Percentiles rank a stretch among this genome's conserved stretches.
These are phyloP conservation scores for Uropsilus gracilis DNA, from an alignment of 2,113 vertebrate species.

Conservation along the genomic window DNA sequence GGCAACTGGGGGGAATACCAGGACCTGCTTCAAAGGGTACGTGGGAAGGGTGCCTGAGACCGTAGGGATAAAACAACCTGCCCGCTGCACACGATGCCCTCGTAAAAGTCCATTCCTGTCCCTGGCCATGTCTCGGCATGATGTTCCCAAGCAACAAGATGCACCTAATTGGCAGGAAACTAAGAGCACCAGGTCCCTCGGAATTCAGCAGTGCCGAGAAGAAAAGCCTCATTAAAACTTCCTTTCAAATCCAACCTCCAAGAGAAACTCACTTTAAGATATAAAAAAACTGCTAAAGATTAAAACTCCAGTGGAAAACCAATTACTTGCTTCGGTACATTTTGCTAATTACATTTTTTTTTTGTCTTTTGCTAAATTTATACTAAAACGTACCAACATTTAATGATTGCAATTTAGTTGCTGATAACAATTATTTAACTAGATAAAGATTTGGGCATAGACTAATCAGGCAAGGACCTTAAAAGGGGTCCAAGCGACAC, in stretches of 20 bases:
- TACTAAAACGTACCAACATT: constrained; percentile 75
- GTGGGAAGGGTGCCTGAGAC: not conserved
- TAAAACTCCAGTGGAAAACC: constrained; percentile 64
- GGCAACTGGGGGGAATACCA: fast-evolving
- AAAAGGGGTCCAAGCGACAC: not conserved
- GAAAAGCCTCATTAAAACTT: constrained; percentile 75
- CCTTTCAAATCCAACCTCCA: constrained; percentile 57
- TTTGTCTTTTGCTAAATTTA: constrained; percentile 60
- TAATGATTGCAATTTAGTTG: constrained; percentile 78
- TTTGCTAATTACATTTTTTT: constrained; percentile 80
- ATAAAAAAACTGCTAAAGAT: constrained; percentile 32
- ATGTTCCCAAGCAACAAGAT: constrained; percentile 59
- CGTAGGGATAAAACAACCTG: not conserved
- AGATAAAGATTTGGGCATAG: constrained; percentile 26
- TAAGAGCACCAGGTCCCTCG: not conserved
- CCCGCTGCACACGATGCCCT: fast-evolving
- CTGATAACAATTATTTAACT: constrained; percentile 73
- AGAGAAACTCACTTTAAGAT: constrained; percentile 60
- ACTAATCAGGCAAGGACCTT: constrained; percentile 63
- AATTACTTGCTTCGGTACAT: constrained; percentile 68
- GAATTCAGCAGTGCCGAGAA: constrained; percentile 61
- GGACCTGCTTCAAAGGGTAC: not conserved
- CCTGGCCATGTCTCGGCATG: not conserved
- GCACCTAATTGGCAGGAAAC: constrained; percentile 59
- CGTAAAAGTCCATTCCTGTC: not conserved